Evolutionary conservation across 2,797 vertebrate genomes (phyloP).

Genomic region (Chromobotia macracanthus): DNA sequence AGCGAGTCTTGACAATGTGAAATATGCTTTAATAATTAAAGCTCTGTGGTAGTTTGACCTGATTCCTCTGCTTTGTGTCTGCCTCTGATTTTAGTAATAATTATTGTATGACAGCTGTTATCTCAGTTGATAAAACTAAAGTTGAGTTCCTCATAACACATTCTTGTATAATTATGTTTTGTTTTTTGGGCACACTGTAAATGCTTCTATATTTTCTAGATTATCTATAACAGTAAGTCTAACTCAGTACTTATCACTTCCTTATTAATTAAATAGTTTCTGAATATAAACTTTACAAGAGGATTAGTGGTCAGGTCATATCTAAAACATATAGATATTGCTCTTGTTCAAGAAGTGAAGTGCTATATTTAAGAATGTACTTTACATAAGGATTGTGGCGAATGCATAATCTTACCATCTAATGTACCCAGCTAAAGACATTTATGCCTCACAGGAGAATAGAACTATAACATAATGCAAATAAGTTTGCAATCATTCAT

Average conservation of each 20-base stretch:
- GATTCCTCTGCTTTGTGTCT: slow-evolving; percentile 5
- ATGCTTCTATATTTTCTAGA: background rate
- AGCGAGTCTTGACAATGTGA: slow-evolving; percentile 21
- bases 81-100: background rate
- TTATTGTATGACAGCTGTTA: background rate
- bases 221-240: too few species aligned
- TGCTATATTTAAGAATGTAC: slow-evolving; percentile 25
- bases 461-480: slow-evolving; percentile 47
- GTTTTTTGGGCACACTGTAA: slow-evolving; percentile 10
- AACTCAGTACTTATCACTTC: background rate
- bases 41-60: slow-evolving; percentile 14
- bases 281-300: background rate
- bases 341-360: background rate
- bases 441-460: slow-evolving; percentile 41
- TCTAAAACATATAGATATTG: background rate
- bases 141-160: background rate
- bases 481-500: slow-evolving; percentile 48
- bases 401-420: slow-evolving; percentile 17
- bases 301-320: background rate
- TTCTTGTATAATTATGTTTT: background rate
- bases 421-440: slow-evolving; percentile 20
- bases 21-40: slow-evolving; percentile 36
- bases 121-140: background rate
- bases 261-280: background rate
- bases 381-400: slow-evolving; percentile 25